Evolutionary conservation across 2,797 vertebrate genomes (phyloP).

Genomic region (Prionace glauca): DNA sequence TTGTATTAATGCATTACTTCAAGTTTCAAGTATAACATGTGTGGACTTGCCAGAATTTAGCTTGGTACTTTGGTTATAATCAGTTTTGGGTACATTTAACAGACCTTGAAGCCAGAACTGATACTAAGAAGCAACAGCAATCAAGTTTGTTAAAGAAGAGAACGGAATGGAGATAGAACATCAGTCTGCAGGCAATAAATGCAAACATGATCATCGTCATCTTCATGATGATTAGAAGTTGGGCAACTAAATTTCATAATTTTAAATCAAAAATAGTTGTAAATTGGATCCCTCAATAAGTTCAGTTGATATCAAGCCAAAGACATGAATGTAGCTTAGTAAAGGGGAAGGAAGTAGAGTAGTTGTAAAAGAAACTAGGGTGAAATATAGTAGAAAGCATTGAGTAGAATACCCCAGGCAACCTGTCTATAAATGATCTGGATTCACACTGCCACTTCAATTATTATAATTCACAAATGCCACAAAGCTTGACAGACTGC

Average conservation of each 20-base stretch:
- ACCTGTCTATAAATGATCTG: neutral
- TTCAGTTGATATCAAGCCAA: neutral
- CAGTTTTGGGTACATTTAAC: neutral
- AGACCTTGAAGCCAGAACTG: neutral
- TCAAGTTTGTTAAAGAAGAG: neutral
- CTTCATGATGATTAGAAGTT: neutral
- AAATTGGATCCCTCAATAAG: neutral
- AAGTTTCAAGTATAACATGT: neutral
- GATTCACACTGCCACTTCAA: neutral
- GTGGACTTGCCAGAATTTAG: constrained; percentile 2
- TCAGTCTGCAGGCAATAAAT: neutral
- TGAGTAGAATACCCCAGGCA: neutral
- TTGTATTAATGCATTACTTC: constrained; percentile 10
- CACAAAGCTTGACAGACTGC: neutral
- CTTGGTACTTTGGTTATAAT: neutral
- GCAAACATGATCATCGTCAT: neutral
- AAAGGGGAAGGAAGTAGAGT: neutral
- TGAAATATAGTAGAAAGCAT: neutral
- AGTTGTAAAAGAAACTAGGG: neutral
- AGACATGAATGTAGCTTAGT: neutral
- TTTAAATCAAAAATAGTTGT: neutral
- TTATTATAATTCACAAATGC: neutral
- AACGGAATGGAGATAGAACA: neutral
- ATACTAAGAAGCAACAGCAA: neutral
- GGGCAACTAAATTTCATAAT: neutral